Percentiles rank a stretch among this genome's conserved stretches.
These are phyloP conservation scores for Altica lythri DNA, from an alignment of 2,888 invertebrate species.

Conservation along the genomic window DNA sequence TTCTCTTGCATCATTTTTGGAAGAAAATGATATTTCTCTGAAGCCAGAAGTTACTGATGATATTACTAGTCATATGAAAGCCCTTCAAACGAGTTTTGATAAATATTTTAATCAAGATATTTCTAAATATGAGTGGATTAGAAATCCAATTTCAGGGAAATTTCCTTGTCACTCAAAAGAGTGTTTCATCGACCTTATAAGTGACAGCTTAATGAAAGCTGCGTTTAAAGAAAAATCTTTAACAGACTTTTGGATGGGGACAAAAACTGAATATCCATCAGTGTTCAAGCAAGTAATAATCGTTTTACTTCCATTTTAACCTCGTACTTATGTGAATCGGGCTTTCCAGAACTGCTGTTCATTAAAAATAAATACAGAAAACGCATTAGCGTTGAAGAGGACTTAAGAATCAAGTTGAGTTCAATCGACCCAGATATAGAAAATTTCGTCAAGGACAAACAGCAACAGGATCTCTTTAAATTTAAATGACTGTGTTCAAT, in stretches of 20 bases:
- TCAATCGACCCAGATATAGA: constrained; percentile 2
- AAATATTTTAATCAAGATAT: neutral
- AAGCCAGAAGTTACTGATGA: neutral
- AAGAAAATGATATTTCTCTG: neutral
- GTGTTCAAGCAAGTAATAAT: neutral
- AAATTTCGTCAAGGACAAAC: constrained; percentile 4
- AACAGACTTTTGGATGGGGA: neutral
- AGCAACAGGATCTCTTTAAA: too few relatives aligned
- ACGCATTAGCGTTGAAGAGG: constrained; percentile 2
- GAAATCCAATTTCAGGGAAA: neutral
- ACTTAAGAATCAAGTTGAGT: constrained; percentile 3
- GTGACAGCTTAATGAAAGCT: too few relatives aligned
- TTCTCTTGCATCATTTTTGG: constrained; percentile 1
- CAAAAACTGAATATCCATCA: neutral
- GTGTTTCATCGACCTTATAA: neutral
- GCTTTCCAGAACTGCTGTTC: constrained; percentile 2
- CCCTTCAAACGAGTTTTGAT: neutral
- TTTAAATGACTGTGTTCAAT: too few relatives aligned
- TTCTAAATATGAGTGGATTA: neutral
- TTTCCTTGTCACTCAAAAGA: neutral
- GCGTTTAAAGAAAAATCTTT: neutral
- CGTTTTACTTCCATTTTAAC: constrained; percentile 7
- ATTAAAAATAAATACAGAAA: constrained; percentile 1
- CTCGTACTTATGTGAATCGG: neutral
- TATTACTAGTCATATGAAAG: neutral